Evolutionary conservation across 1,140 invertebrate species (phyloP).

Genomic region (Artemia franciscana): DNA sequence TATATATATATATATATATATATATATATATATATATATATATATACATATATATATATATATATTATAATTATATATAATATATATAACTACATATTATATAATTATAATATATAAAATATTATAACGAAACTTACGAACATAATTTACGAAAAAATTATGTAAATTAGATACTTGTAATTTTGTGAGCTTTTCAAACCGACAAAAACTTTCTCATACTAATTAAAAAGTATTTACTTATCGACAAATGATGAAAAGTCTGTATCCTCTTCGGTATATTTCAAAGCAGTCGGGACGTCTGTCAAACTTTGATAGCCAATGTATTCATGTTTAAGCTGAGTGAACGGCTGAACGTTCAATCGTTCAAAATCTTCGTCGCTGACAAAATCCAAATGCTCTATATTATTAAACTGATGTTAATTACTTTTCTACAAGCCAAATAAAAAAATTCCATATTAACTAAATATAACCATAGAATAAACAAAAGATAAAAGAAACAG

Average conservation of each 20-base stretch:
- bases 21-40: no score
- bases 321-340: conserved; percentile 70
- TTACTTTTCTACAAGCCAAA: no score
- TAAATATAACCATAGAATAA: no score
- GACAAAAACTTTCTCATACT: no score
- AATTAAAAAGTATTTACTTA: conserved; percentile 8
- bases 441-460: no score
- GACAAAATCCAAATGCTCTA: conserved; percentile 89
- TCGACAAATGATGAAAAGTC: conserved; percentile 29
- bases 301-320: conserved; percentile 90
- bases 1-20: no score
- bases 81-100: background rate
- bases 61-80: conserved; percentile 2
- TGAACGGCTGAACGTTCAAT: conserved; percentile 49
- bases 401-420: no score
- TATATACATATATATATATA: no score
- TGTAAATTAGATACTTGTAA: no score
- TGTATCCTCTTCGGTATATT: conserved; percentile 36
- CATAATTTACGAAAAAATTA: no score
- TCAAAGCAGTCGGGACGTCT: conserved; percentile 63
- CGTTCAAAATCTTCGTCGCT: conserved; percentile 41
- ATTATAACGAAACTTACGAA: background rate
- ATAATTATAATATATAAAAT: background rate
- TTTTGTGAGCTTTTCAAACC: no score
- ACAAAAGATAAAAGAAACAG: no score